Evolutionary conservation across 2,888 invertebrate genomes (phyloP).

Genomic region (Machimus atricapillus): DNA sequence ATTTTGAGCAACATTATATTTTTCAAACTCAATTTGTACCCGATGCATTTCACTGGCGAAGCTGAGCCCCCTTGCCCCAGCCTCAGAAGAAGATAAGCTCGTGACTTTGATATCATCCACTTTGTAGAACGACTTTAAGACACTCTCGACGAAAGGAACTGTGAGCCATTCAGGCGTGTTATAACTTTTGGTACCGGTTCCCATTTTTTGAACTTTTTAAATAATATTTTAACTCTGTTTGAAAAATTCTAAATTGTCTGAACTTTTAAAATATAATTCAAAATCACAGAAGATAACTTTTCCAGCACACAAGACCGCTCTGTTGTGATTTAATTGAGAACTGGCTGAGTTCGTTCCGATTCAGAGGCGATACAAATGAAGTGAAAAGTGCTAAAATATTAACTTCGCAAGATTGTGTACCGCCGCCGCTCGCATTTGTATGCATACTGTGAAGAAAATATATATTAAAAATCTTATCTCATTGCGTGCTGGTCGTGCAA

Average conservation of each 20-base stretch:
- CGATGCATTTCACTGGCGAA: conserved; percentile 61
- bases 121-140: conserved; percentile 58
- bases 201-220: conserved; percentile 51
- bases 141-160: conserved; percentile 57
- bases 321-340: background rate
- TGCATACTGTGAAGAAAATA: background rate
- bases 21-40: conserved; percentile 55
- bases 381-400: background rate
- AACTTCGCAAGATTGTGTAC: background rate
- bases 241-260: background rate
- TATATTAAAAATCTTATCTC: background rate
- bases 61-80: conserved; percentile 52
- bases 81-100: background rate
- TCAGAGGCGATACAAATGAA: background rate
- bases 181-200: conserved; percentile 56
- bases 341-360: background rate
- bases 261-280: background rate
- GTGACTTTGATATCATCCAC: conserved; percentile 49
- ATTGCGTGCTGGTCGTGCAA: background rate
- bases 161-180: conserved; percentile 58
- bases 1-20: conserved; percentile 53
- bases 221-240: background rate
- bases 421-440: background rate
- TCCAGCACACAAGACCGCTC: background rate
- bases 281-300: background rate